Evolutionary conservation across 92 coral and sea anemone species (phyloP).

Genomic region (Blastomussa wellsi): DNA sequence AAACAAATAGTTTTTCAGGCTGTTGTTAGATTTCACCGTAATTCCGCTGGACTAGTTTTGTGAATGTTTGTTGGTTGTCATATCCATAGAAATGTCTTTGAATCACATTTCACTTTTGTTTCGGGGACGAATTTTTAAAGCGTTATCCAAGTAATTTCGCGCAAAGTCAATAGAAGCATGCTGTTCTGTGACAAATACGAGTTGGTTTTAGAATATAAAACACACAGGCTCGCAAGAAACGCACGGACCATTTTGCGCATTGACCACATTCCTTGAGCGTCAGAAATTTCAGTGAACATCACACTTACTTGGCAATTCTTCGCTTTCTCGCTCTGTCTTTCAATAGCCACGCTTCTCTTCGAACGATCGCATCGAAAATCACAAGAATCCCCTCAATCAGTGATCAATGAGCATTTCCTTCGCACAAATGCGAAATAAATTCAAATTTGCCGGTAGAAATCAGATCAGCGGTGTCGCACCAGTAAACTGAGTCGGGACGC

Average conservation of each 20-base stretch:
- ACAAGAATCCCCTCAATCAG: conserved; percentile 9
- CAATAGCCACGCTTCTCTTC: neutral
- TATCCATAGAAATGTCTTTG: neutral
- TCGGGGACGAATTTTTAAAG: neutral
- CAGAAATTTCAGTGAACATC: neutral
- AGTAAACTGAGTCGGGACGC: neutral
- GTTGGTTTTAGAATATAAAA: neutral
- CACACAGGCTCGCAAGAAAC: neutral
- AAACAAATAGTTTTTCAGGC: neutral
- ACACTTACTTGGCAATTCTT: conserved; percentile 23
- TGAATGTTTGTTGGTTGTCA: neutral
- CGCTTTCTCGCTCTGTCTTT: neutral
- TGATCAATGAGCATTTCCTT: neutral
- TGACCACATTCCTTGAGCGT: conserved; percentile 9
- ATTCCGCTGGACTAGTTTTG: conserved; percentile 17
- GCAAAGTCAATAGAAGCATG: conserved; percentile 12
- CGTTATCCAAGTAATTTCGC: neutral
- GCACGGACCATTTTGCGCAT: too few species aligned
- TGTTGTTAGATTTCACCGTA: neutral
- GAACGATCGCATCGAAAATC: conserved; percentile 22
- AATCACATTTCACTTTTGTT: neutral
- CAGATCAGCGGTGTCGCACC: neutral
- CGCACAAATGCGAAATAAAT: conserved; percentile 25
- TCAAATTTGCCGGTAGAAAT: conserved; percentile 69
- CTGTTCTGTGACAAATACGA: conserved; percentile 7